Evolutionary conservation across 2,797 vertebrate species (phyloP).

Genomic region (Melanotaenia trifasciata): DNA sequence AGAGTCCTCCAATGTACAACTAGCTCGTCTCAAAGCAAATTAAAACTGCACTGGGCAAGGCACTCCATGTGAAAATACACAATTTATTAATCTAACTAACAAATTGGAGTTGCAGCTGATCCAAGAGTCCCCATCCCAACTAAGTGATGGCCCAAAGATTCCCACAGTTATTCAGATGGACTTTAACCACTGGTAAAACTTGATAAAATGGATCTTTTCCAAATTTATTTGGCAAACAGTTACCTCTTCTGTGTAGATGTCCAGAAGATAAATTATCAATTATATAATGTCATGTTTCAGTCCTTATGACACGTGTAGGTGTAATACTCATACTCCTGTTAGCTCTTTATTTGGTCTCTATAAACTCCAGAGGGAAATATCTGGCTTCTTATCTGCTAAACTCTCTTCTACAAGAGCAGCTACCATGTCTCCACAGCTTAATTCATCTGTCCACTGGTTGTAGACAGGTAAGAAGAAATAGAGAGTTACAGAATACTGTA

Average conservation of each 20-base stretch:
- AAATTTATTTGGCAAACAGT: not conserved
- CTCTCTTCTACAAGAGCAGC: not conserved
- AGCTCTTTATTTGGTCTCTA: not conserved
- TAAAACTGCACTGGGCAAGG: constrained; percentile 29
- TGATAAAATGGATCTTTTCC: not conserved
- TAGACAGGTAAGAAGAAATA: not conserved
- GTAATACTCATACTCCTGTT: not conserved
- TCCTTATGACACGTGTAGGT: not conserved
- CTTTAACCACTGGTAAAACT: not conserved
- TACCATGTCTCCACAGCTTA: not conserved
- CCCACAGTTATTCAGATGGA: not conserved
- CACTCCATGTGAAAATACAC: constrained; percentile 34
- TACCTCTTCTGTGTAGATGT: not conserved
- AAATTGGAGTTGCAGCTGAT: constrained; percentile 30
- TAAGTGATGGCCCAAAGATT: constrained; percentile 1
- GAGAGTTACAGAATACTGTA: not conserved
- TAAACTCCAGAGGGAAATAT: not conserved
- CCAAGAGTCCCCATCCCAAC: constrained; percentile 3
- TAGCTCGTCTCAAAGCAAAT: constrained; percentile 40
- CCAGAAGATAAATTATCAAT: not conserved
- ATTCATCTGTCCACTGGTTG: not conserved
- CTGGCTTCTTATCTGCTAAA: not conserved
- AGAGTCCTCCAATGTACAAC: constrained; percentile 47
- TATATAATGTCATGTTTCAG: not conserved
- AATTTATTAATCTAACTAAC: constrained; percentile 35